phyloP scores from a whole-genome alignment of 35 echinoderm and acorn worm genomes.

The Eucidaris tribuloides region DNA sequence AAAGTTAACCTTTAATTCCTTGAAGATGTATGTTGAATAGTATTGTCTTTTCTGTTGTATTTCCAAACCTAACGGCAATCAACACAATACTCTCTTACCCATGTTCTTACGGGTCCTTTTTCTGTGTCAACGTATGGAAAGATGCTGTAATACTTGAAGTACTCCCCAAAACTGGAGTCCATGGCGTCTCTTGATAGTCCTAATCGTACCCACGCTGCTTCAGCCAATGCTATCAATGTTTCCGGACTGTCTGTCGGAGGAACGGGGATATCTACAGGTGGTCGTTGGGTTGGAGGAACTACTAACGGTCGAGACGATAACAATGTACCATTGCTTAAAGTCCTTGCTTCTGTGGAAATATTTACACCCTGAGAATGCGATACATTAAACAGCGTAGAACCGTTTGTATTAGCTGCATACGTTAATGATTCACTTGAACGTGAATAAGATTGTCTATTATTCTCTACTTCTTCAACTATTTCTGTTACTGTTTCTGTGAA shows the following conservation, averaged over 20 bases:
- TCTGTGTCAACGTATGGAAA: constrained; percentile 6
- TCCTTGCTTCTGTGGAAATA: not conserved
- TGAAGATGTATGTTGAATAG: too few relatives aligned
- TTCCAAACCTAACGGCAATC: too few relatives aligned
- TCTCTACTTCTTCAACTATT: not conserved
- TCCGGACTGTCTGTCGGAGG: constrained; percentile 6
- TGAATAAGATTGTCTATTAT: constrained; percentile 17
- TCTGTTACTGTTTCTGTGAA: constrained; percentile 27
- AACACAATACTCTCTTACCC: constrained; percentile 3
- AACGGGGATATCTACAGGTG: too few relatives aligned
- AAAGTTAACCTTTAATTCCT: too few relatives aligned
- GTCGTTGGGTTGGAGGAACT: too few relatives aligned
- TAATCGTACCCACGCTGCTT: constrained; percentile 10
- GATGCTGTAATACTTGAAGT: constrained; percentile 18
- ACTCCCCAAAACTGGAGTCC: constrained; percentile 7
- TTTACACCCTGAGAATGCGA: constrained; percentile 22
- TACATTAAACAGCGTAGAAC: not conserved
- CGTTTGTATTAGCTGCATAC: constrained; percentile 10
- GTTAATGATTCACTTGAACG: not conserved
- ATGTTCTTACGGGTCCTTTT: not conserved
- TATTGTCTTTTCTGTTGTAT: too few relatives aligned
- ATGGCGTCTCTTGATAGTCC: not conserved
- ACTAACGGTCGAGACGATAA: too few relatives aligned
- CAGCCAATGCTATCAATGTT: constrained; percentile 4
- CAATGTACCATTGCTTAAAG: constrained; percentile 24